Base-by-base conservation (phyloP, 2,888 invertebrate genomes). In the Mythimna albipuncta region DNA sequence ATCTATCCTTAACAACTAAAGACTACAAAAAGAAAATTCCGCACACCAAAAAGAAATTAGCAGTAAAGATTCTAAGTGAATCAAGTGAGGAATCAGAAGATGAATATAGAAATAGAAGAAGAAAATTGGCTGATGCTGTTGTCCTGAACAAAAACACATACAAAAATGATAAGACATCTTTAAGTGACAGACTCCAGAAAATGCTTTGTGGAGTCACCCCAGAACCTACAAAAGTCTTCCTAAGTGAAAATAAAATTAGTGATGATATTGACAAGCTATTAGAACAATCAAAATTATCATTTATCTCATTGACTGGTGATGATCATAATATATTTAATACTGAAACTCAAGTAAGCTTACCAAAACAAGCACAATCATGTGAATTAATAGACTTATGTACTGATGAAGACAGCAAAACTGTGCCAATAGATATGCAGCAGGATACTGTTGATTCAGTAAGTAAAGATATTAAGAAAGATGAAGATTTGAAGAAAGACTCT, bases 41-140 rank as follows among this genome's bases (percentile, higher is more conserved):
- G 38, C 76, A 86, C 9, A 75, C 76, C 35, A 93, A 91, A 85
- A 93, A 90, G 76, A 94, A 91, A 86, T 32, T 87, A 64, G 83
- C 81, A 68, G 67, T 87, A 9, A 91, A 91, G 85, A 77, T 90
- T 67, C 72, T 92, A 19, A 90, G 87, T 84, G 94, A 94, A 78
- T 90, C 93, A 44, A 96, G 95, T 89, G 96, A 95, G 69, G 94
- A 95, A 79, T 94, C 95, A 63, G 95, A 94, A 81, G 94, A 93
- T 90, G 95, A 96, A 87, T 94, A 94, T 69, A 93, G 90, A 87
- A 93, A 93, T 84, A 95, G 94, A 88, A 90, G 96, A 83, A 91
- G 93, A 80, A 96, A 96, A 89, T 89, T 97, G 77, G 96, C 96
- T 79, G 93, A 97, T 89, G 97, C 97, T 66, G 96, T 97, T 54